phyloP scores from a whole-genome alignment of 2,113 vertebrate genomes.

The Nothobranchius furzeri region DNA sequence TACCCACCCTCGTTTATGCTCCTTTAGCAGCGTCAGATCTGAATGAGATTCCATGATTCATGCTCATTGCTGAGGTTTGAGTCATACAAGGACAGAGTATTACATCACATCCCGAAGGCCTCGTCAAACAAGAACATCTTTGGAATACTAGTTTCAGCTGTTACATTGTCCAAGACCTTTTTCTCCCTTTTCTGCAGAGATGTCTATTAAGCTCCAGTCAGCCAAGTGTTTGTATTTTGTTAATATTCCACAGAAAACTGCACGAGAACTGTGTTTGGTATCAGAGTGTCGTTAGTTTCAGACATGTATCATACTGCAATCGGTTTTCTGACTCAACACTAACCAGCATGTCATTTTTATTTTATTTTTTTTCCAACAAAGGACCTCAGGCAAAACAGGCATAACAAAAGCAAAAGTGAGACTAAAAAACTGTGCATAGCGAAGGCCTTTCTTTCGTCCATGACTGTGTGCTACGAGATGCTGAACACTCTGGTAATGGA shows the following conservation, averaged over 20 bases:
- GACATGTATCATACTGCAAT: background rate
- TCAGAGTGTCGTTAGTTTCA: too few species aligned
- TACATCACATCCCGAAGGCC: background rate
- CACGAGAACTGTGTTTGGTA: too few species aligned
- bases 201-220: background rate
- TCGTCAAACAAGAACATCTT: background rate
- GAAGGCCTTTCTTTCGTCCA: constrained; percentile 26
- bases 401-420: background rate
- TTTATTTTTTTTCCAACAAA: background rate
- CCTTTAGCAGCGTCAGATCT: background rate
- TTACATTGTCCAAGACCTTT: background rate
- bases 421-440: constrained; percentile 47
- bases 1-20: background rate
- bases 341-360: constrained; percentile 11
- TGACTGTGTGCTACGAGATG: constrained; percentile 53
- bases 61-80: constrained; percentile 39
- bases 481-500: constrained; percentile 15
- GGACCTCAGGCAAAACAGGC: background rate
- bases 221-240: background rate
- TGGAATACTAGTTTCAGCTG: background rate
- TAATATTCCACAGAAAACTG: background rate
- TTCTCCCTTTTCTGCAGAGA: background rate
- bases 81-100: constrained; percentile 22
- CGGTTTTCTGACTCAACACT: background rate
- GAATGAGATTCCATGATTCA: constrained; percentile 36